A percentile compares a stretch with the other conserved stretches of the same genome.
Conservation (phyloP, 2,797 vertebrate genomes). For the Ptychadena robeensis region DNA sequence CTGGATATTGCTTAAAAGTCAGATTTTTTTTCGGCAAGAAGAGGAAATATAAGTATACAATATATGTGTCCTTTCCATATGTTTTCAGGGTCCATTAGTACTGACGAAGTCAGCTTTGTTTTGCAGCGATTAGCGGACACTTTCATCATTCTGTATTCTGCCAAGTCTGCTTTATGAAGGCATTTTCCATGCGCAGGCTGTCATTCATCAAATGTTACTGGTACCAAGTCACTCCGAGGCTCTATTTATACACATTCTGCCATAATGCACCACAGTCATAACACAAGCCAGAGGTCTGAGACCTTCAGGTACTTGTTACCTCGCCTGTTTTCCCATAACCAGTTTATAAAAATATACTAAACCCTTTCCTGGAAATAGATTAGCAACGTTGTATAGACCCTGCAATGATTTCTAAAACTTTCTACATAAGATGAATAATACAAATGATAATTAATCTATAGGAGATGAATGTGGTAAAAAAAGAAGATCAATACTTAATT, state of each 20-base stretch:
- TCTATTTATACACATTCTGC: constrained; percentile 33
- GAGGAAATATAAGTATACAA: not conserved
- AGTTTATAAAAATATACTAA: not conserved
- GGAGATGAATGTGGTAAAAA: not conserved
- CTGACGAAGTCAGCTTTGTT: constrained; percentile 30
- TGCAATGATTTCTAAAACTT: not conserved
- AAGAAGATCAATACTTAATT: no score
- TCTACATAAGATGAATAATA: not conserved
- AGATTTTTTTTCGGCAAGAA: not conserved
- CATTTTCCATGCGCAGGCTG: constrained; percentile 34
- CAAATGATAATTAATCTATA: not conserved
- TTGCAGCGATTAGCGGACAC: constrained; percentile 39
- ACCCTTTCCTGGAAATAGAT: not conserved
- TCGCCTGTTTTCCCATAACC: not conserved
- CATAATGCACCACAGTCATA: constrained; percentile 33
- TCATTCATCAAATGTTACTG: constrained; percentile 40
- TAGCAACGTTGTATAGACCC: not conserved
- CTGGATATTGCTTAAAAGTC: constrained; percentile 21
- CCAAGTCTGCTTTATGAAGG: constrained; percentile 42
- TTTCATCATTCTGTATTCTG: constrained; percentile 41
- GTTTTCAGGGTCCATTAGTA: constrained; percentile 13
- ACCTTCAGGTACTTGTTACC: constrained; percentile 25
- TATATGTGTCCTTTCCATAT: constrained; percentile 11
- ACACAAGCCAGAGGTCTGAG: constrained; percentile 9
- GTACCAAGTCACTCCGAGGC: constrained; percentile 24